Evolutionary conservation across 2,888 invertebrate species (phyloP), one percentile per base, ranked within the genome.

Genomic region (Stenodema calcarata): DNA sequence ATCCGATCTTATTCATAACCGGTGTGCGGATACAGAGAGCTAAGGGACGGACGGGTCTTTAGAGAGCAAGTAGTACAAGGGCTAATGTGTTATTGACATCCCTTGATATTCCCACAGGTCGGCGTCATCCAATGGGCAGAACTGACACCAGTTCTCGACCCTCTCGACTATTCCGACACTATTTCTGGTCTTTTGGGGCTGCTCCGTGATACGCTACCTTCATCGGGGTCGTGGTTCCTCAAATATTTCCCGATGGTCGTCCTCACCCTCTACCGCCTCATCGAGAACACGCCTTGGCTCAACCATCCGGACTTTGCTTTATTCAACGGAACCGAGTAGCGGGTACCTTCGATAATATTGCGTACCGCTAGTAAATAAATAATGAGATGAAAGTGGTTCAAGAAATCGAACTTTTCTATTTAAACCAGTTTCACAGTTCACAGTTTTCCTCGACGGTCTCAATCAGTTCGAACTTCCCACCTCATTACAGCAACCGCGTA

Each of bases 131-230:
- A 76, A 30, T 41, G 62, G 44, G 9, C 1, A 12, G 28, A 80
- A 41, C 16, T 78, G n/a, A 23, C 70, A 35, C 54, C 79, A 23
- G 62, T 62, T 23, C 18, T 50, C 28, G 28, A 84, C 44, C 28
- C 44, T 12, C 35, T 18, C 41, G 75, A 73, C 50, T 88, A 87
- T 50, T 62, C 87, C n/a, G 91, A 91, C 86, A 90, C 91, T 0
- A 90, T 91, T 0, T 90, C 90, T 6, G 91, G 91, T 3, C 88
- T 92, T n/a, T 87, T 92, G 41, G 89, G 89, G 62, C 91, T 91
- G 86, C 90, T 91, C 7, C 89, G 90, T 23, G 75, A 87, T 85
- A 88, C 86, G 18, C 54, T 87, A 11, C 87, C 87, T 11, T 83
- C 82, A 16, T 86, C 87, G 12, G 42, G 70, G 23, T 41, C 42